Conservation (phyloP, 2,797 vertebrate genomes). For the Harpagifer antarcticus region DNA sequence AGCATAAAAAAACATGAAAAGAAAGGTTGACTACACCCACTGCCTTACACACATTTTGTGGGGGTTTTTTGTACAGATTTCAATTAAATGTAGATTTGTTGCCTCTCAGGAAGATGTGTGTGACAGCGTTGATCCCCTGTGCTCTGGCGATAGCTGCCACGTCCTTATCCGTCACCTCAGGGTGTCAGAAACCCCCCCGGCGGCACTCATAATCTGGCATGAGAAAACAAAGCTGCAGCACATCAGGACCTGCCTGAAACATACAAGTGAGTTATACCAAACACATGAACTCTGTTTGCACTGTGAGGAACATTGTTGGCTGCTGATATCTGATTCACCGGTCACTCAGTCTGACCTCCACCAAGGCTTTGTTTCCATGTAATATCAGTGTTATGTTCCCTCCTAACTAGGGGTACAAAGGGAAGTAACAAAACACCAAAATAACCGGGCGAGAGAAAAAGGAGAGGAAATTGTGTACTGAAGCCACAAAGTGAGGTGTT, state of each 20-base stretch:
- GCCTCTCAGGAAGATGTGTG: not conserved
- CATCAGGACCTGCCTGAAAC: slow-evolving; percentile 19
- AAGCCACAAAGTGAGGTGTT: too few species aligned
- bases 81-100: slow-evolving; percentile 39
- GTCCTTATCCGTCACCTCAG: slow-evolving; percentile 35
- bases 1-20: not conserved
- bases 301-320: too few species aligned
- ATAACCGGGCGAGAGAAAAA: too few species aligned
- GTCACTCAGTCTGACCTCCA: slow-evolving; percentile 16
- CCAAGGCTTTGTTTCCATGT: not conserved
- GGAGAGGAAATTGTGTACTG: too few species aligned
- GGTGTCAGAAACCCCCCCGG: slow-evolving; percentile 35
- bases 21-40: not conserved
- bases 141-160: slow-evolving; percentile 49
- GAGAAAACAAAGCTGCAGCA: slow-evolving; percentile 21
- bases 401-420: too few species aligned
- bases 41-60: not conserved
- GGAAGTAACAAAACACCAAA: too few species aligned
- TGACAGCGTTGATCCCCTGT: slow-evolving; percentile 44
- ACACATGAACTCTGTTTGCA: too few species aligned
- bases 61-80: too few species aligned
- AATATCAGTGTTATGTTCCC: too few species aligned
- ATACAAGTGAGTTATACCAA: slow-evolving; percentile 10
- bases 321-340: too few species aligned
- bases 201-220: slow-evolving; percentile 18